A percentile compares a stretch with the other conserved stretches of the same genome.
These are phyloP conservation scores for Cryptus viduatorius DNA, from an alignment of 2,888 invertebrate species.

Conservation along the genomic window DNA sequence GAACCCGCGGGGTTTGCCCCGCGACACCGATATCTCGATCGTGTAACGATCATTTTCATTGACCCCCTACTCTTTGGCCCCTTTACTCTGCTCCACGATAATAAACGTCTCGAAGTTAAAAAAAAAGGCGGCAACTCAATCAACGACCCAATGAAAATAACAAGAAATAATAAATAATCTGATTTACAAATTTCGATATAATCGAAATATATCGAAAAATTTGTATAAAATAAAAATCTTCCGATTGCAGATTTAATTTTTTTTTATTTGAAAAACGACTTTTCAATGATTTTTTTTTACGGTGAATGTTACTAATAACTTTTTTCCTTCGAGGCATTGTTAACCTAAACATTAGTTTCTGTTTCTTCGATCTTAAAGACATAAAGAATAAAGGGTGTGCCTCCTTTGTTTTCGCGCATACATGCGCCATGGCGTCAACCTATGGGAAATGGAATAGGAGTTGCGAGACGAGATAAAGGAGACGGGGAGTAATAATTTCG, in stretches of 20 bases:
- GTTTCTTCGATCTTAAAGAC: background rate
- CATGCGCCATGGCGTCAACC: background rate
- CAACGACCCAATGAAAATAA: background rate
- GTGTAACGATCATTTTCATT: slow-evolving; percentile 21
- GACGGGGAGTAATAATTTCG: slow-evolving; percentile 25
- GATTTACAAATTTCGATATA: too few species aligned
- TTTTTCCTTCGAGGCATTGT: background rate
- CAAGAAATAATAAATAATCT: background rate
- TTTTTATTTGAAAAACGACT: background rate
- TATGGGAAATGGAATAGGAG: slow-evolving; percentile 17
- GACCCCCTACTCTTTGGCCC: background rate
- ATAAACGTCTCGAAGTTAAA: background rate
- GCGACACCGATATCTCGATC: slow-evolving; percentile 37
- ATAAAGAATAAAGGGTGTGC: slow-evolving; percentile 3
- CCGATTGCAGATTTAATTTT: too few species aligned
- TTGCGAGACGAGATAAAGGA: background rate
- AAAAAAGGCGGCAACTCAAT: background rate
- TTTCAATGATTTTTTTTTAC: background rate
- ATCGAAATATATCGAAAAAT: too few species aligned
- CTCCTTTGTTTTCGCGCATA: slow-evolving; percentile 4
- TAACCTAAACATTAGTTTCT: background rate
- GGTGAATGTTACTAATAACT: background rate
- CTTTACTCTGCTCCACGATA: background rate
- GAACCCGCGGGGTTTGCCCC: slow-evolving; percentile 21
- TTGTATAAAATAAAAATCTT: too few species aligned